Evolutionary conservation across 2,797 vertebrate species (phyloP).

Genomic region (Limosa lapponica): DNA sequence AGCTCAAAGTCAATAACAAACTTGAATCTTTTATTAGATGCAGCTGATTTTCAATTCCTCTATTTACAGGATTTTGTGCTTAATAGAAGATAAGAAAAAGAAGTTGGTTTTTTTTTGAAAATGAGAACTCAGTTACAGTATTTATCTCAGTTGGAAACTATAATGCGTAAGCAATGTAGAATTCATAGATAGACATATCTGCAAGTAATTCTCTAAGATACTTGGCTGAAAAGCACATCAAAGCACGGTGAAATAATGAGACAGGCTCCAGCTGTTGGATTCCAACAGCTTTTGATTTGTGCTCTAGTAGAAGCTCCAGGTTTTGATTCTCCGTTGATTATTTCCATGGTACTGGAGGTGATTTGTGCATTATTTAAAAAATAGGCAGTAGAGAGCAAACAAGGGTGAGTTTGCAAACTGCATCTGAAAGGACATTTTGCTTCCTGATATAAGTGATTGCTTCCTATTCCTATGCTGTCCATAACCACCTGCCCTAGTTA

Average conservation of each 20-base stretch:
- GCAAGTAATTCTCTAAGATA: constrained; percentile 81
- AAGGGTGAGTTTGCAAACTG: constrained; percentile 77
- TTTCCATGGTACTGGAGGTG: constrained; percentile 79
- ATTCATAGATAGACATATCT: constrained; percentile 80
- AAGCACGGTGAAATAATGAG: constrained; percentile 82
- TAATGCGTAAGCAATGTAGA: constrained; percentile 77
- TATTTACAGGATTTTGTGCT: constrained; percentile 73
- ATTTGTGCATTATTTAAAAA: constrained; percentile 81
- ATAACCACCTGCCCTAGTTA: background rate
- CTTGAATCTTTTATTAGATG: constrained; percentile 77
- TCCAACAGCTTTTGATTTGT: constrained; percentile 84
- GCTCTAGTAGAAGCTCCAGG: constrained; percentile 78
- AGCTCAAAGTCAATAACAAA: constrained; percentile 77
- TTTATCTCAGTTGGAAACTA: constrained; percentile 81
- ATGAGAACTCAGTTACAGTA: constrained; percentile 77
- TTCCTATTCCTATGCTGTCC: background rate
- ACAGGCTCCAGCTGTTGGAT: constrained; percentile 81
- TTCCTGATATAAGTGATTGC: constrained; percentile 25
- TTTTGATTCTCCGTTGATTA: constrained; percentile 84
- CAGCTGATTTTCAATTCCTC: constrained; percentile 78
- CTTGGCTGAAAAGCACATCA: constrained; percentile 83
- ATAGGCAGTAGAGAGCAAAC: constrained; percentile 66
- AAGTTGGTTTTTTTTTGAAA: constrained; percentile 45
- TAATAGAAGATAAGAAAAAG: constrained; percentile 65
- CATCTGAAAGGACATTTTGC: constrained; percentile 61